Percentiles rank a stretch among this genome's conserved stretches.
phyloP scores from a whole-genome alignment of 2,113 vertebrate species.

The Pedetes capensis region DNA sequence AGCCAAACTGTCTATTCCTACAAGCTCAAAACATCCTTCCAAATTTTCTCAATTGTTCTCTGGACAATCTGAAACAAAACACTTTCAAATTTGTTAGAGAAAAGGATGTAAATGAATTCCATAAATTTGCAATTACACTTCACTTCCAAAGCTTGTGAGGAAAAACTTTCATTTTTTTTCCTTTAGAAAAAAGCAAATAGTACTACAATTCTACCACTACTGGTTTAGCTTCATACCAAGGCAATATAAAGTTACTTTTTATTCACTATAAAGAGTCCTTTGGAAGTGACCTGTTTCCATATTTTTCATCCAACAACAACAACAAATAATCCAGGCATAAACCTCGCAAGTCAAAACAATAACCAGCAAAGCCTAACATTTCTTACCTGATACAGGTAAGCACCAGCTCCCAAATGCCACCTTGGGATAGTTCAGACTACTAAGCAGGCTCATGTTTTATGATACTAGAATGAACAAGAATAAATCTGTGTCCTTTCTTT shows the following conservation, averaged over 20 bases:
- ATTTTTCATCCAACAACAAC: slow-evolving; percentile 51
- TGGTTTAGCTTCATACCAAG: slow-evolving; percentile 56
- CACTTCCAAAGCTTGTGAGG: not conserved
- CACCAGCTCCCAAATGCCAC: slow-evolving; percentile 84
- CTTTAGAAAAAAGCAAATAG: slow-evolving; percentile 14
- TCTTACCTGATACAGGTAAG: slow-evolving; percentile 86
- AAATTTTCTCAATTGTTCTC: slow-evolving; percentile 53
- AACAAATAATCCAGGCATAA: slow-evolving; percentile 58
- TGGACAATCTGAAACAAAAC: slow-evolving; percentile 63
- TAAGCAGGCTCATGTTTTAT: slow-evolving; percentile 82
- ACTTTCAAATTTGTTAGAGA: slow-evolving; percentile 60
- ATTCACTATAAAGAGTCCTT: slow-evolving; percentile 60
- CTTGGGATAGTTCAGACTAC: slow-evolving; percentile 83
- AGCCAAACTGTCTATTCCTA: not conserved
- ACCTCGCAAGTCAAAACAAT: slow-evolving; percentile 67
- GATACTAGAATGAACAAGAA: slow-evolving; percentile 72
- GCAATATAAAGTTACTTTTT: slow-evolving; percentile 63
- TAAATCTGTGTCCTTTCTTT: slow-evolving; percentile 72
- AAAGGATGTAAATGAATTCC: slow-evolving; percentile 13
- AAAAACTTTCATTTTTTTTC: not conserved
- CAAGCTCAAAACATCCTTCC: slow-evolving; percentile 49
- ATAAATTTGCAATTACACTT: slow-evolving; percentile 61
- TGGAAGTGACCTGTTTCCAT: slow-evolving; percentile 57
- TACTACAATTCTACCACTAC: slow-evolving; percentile 39
- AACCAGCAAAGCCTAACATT: slow-evolving; percentile 73